phyloP scores from a whole-genome alignment of 1,140 invertebrate genomes.

The Andrena cerasifolii region DNA sequence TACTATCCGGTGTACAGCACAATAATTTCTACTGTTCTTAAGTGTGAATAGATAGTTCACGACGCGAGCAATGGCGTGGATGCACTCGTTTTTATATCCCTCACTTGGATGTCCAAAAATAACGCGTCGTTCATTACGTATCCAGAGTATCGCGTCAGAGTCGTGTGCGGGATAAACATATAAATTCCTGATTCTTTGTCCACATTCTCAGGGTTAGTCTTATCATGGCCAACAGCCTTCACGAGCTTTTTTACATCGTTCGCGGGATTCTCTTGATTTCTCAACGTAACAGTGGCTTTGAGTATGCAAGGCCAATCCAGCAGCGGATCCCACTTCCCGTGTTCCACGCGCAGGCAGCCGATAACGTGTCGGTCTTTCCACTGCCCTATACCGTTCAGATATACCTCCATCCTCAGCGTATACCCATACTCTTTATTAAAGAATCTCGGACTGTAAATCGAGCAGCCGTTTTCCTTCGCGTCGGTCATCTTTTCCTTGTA shows the following conservation, averaged over 20 bases:
- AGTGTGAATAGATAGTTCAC: too few relatives aligned
- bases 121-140: constrained; percentile 86
- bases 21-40: too few relatives aligned
- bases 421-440: constrained; percentile 88
- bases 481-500: constrained; percentile 86
- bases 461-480: constrained; percentile 85
- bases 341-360: constrained; percentile 85
- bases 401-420: constrained; percentile 85
- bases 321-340: constrained; percentile 87
- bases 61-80: constrained; percentile 60
- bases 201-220: constrained; percentile 79
- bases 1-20: too few relatives aligned
- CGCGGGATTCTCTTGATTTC: constrained; percentile 83
- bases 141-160: constrained; percentile 84
- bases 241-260: constrained; percentile 82
- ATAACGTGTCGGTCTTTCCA: constrained; percentile 88
- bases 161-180: constrained; percentile 88
- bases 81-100: constrained; percentile 65
- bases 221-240: constrained; percentile 79
- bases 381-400: constrained; percentile 87
- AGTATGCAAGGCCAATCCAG: constrained; percentile 87
- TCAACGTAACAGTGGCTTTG: constrained; percentile 84
- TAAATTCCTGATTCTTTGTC: constrained; percentile 85
- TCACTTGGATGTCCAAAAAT: constrained; percentile 85
- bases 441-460: constrained; percentile 86